Evolutionary conservation across 2,113 vertebrate genomes (phyloP).

Genomic region (Chiloscyllium plagiosum): DNA sequence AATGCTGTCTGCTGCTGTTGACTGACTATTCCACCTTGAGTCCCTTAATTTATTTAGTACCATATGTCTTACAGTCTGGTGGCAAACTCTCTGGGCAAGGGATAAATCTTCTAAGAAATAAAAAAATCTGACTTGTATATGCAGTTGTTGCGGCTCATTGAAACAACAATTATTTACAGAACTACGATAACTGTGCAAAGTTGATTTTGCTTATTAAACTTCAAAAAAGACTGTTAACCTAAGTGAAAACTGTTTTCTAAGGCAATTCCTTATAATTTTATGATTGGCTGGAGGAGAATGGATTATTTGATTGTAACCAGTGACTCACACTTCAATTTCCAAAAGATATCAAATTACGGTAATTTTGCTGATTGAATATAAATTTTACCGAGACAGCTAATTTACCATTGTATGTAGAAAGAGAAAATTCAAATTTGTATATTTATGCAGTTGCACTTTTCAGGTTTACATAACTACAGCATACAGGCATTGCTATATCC

Average conservation of each 20-base stretch:
- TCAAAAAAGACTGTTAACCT: background rate
- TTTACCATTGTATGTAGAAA: background rate
- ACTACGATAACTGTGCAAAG: background rate
- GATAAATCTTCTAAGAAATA: background rate
- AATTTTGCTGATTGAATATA: background rate
- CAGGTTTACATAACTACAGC: background rate
- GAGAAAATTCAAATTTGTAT: background rate
- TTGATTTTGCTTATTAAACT: background rate
- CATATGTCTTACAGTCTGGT: background rate
- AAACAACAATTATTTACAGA: background rate
- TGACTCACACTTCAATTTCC: background rate
- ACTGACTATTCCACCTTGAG: background rate
- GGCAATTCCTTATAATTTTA: background rate
- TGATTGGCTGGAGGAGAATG: background rate
- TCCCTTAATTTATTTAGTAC: background rate
- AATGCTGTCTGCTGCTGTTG: background rate
- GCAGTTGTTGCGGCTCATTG: background rate
- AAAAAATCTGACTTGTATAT: background rate
- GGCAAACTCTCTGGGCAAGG: background rate
- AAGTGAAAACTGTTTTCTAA: background rate
- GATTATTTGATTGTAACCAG: background rate
- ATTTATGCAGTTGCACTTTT: background rate
- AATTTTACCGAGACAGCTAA: background rate
- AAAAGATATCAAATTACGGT: background rate
- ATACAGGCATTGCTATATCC: background rate